phyloP scores from a whole-genome alignment of 2,797 vertebrate genomes.

The Leuciscus waleckii region DNA sequence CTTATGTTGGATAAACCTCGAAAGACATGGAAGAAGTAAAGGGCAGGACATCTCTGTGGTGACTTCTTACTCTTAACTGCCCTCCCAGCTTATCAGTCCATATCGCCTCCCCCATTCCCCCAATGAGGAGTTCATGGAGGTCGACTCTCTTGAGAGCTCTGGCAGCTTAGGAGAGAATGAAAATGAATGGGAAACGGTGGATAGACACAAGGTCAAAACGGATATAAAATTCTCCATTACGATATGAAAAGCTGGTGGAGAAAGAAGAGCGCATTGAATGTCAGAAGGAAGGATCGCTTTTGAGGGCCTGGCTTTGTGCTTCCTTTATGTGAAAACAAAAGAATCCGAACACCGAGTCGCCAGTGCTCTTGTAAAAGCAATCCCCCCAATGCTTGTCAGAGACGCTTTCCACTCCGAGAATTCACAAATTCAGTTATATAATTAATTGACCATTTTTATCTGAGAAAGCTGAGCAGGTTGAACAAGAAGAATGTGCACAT shows the following conservation, averaged over 20 bases:
- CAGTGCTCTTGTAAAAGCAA: constrained; percentile 26
- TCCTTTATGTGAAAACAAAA: constrained; percentile 44
- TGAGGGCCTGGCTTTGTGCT: constrained; percentile 24
- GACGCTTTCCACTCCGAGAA: background rate
- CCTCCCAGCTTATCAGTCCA: constrained; percentile 47
- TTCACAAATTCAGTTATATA: background rate
- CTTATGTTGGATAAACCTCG: constrained; percentile 50
- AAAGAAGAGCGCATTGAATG: constrained; percentile 32
- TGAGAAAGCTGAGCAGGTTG: constrained; percentile 17
- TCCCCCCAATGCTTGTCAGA: constrained; percentile 14
- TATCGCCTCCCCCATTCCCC: constrained; percentile 39
- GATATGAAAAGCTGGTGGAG: constrained; percentile 56
- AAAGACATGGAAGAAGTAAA: constrained; percentile 44
- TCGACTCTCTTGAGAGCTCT: constrained; percentile 46
- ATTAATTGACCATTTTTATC: constrained; percentile 13
- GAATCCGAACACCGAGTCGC: background rate
- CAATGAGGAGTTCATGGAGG: constrained; percentile 50
- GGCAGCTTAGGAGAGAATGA: constrained; percentile 50
- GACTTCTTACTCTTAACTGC: constrained; percentile 42
- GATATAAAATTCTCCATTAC: constrained; percentile 59
- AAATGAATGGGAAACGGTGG: constrained; percentile 50
- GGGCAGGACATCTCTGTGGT: constrained; percentile 46
- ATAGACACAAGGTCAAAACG: constrained; percentile 57
- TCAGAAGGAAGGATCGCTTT: constrained; percentile 21
- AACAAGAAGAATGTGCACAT: constrained; percentile 12